Percentiles rank a stretch among this genome's conserved stretches.
Conservation (phyloP, 2,888 invertebrate species). For the Syrphus vitripennis region DNA sequence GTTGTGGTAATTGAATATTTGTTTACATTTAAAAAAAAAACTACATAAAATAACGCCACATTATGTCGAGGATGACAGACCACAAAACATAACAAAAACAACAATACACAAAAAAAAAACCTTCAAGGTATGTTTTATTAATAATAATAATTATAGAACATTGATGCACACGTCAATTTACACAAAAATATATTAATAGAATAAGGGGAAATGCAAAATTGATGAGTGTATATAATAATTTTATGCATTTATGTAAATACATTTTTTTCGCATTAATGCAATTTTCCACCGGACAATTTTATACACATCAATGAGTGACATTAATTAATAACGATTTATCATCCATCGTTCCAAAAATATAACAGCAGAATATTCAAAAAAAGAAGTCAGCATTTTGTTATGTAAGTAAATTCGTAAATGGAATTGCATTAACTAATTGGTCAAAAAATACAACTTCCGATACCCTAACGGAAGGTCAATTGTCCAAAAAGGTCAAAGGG, state of each 20-base stretch:
- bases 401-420: not conserved
- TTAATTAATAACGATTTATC: not conserved
- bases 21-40: not conserved
- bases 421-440: not conserved
- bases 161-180: not conserved
- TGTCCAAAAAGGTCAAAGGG: not conserved
- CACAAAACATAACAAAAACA: not conserved
- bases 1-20: not conserved
- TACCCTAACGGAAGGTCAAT: not conserved
- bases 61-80: no score
- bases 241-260: not conserved
- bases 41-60: no score
- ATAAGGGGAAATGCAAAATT: not conserved
- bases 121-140: not conserved
- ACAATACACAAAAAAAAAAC: not conserved
- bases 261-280: not conserved
- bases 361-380: not conserved
- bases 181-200: not conserved
- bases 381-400: not conserved
- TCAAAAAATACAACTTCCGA: no score
- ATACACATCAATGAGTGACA: not conserved
- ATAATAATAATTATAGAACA: not conserved
- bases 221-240: not conserved
- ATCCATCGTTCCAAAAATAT: not conserved
- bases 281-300: not conserved